Base-by-base conservation (phyloP, 2,797 vertebrate species). In the Crocodylus rhombifer region DNA sequence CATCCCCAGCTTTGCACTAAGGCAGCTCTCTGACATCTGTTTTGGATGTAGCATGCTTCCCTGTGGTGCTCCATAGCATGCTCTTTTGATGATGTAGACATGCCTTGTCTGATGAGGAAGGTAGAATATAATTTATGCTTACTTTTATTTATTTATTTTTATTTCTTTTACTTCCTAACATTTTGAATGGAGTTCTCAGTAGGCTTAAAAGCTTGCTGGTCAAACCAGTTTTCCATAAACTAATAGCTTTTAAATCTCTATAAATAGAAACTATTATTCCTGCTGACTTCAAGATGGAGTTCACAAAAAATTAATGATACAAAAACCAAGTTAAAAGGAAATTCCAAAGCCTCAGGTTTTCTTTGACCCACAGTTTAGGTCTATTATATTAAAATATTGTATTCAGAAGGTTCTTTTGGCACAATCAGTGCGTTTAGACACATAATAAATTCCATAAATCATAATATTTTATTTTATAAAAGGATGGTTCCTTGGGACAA, bases 371-470 rank as follows among this genome's bases (percentile, higher is more conserved):
- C 13, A 76, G 21, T 76, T 96, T 2, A 87, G 23, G 84, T 92
- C 84, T 94, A 80, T 91, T 23, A 18, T 26, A 12, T 23, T 80
- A 42, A 82, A n/a, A 2, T 88, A 91, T 30, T 95, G 95, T 81
- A 87, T 23, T 91, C 86, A 91, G 33, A 17, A 84, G 14, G 69
- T 91, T 84, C 89, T 60, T 92, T 33, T 69, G 30, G 80, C 42
- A 77, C 7, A 92, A 87, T 78, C 93, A 77, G 71, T 87, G 18
- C 91, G 92, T 94, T 96, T 96, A 91, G 4, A 91, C 36, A 33
- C 28, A 93, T 95, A 91, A 89, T 95, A 80, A 88, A 55, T 76
- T 80, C 30, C 88, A 91, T 91, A 95, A 95, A 95, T 94, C 83
- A 94, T 77, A 82, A 78, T 57, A 2, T 76, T 95, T 94, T 93